phyloP scores from a whole-genome alignment of 2,888 invertebrate species.

The Polylopha cassiicola region DNA sequence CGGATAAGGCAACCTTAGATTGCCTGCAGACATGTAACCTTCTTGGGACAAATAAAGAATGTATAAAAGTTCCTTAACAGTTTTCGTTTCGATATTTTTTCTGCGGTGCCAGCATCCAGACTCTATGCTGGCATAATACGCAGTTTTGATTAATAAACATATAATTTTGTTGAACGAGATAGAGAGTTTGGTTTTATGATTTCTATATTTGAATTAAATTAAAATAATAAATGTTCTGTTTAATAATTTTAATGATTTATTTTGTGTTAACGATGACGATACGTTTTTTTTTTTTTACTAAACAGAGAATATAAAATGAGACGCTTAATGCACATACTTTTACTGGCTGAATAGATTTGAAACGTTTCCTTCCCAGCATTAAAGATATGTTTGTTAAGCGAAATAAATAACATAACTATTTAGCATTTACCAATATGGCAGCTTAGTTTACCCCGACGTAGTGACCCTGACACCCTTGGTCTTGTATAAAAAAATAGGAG shows the following conservation, averaged over 20 bases:
- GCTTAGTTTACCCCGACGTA: slow-evolving; percentile 57
- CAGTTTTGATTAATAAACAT: slow-evolving; percentile 4
- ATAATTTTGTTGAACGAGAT: slow-evolving; percentile 11
- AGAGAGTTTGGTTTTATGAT: slow-evolving; percentile 14
- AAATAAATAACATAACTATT: slow-evolving; percentile 50
- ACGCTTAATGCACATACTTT: slow-evolving; percentile 61
- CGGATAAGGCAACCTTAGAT: slow-evolving; percentile 36
- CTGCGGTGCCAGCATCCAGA: slow-evolving; percentile 22
- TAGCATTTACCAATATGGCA: slow-evolving; percentile 78
- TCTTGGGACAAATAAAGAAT: slow-evolving; percentile 32
- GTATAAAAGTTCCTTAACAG: slow-evolving; percentile 24
- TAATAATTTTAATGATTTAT: slow-evolving; percentile 28
- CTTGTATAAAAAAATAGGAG: slow-evolving; percentile 37
- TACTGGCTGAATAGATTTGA: slow-evolving; percentile 40
- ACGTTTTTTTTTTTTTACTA: slow-evolving; percentile 28
- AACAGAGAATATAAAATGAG: slow-evolving; percentile 39
- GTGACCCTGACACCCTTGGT: slow-evolving; percentile 43
- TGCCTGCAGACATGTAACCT: slow-evolving; percentile 43
- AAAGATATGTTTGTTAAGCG: slow-evolving; percentile 60
- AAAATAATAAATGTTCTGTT: slow-evolving; percentile 3
- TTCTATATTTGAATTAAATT: slow-evolving; percentile 7
- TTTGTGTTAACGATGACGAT: slow-evolving; percentile 23
- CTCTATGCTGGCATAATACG: too few species aligned
- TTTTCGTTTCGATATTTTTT: slow-evolving; percentile 24
- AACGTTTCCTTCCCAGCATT: slow-evolving; percentile 37